phyloP scores from a whole-genome alignment of 2,113 vertebrate genomes.

The Nanger granti region DNA sequence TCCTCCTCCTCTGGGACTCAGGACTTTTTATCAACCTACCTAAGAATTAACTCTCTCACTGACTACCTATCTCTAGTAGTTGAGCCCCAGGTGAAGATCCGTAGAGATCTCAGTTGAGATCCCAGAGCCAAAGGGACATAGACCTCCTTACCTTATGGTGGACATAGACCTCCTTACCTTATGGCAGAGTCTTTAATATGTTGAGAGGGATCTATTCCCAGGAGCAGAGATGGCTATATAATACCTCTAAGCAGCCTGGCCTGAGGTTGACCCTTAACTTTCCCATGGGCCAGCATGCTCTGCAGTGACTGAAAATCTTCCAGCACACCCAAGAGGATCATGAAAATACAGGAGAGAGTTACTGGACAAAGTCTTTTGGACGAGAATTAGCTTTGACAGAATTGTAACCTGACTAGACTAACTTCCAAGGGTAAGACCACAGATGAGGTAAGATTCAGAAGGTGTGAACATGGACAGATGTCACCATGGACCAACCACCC shows the following conservation, averaged over 20 bases:
- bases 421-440: background rate
- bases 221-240: background rate
- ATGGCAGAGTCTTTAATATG: background rate
- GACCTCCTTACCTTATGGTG: background rate
- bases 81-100: background rate
- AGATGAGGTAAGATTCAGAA: background rate
- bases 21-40: background rate
- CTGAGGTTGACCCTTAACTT: background rate
- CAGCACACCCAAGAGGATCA: background rate
- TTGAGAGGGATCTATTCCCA: background rate
- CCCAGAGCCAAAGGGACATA: background rate
- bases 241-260: background rate
- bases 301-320: background rate
- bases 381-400: conserved; percentile 1
- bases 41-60: background rate
- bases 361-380: background rate
- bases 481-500: background rate
- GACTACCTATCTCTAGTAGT: background rate
- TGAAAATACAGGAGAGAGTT: background rate
- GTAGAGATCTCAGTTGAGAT: background rate
- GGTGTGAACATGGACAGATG: background rate
- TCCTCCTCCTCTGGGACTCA: background rate
- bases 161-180: background rate
- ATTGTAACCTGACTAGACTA: background rate
- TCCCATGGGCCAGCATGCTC: background rate